These are phyloP conservation scores for Brachionus rubens DNA, from an alignment of 1,140 invertebrate species.

Conservation along the genomic window DNA sequence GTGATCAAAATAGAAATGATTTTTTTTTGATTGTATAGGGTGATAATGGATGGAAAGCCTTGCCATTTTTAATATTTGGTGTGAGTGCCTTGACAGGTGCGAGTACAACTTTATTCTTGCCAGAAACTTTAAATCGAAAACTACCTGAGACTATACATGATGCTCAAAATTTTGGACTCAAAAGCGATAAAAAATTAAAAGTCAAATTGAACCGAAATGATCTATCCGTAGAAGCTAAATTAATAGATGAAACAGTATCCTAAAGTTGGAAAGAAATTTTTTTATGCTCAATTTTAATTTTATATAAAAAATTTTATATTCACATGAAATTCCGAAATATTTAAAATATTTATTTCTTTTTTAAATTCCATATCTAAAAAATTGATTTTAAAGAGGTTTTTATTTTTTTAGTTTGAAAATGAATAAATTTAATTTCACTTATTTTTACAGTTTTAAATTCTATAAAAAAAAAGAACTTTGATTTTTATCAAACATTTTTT, in stretches of 20 bases:
- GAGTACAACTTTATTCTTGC: conserved; percentile 15
- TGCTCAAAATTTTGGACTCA: background rate
- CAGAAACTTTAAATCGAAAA: conserved; percentile 24
- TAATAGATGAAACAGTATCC: conserved; percentile 5
- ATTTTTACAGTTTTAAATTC: no score
- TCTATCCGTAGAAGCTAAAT: background rate
- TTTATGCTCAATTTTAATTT: no score
- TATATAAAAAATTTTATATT: no score
- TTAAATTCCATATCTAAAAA: no score
- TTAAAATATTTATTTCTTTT: no score
- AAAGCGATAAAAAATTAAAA: background rate
- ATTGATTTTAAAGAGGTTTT: no score
- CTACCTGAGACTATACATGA: conserved; percentile 29
- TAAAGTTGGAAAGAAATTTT: background rate
- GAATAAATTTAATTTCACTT: no score
- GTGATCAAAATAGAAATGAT: background rate
- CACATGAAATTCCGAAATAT: no score
- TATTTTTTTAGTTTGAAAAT: no score
- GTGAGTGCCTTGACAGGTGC: background rate
- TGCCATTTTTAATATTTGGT: conserved; percentile 39
- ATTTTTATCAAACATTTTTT: no score
- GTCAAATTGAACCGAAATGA: conserved; percentile 7
- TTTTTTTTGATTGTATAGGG: background rate
- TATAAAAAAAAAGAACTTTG: no score
- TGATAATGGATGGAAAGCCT: conserved; percentile 10